Evolutionary conservation across 2,797 vertebrate species (phyloP), one percentile per base, ranked within the genome.

Genomic region (Gallinago solitaria): DNA sequence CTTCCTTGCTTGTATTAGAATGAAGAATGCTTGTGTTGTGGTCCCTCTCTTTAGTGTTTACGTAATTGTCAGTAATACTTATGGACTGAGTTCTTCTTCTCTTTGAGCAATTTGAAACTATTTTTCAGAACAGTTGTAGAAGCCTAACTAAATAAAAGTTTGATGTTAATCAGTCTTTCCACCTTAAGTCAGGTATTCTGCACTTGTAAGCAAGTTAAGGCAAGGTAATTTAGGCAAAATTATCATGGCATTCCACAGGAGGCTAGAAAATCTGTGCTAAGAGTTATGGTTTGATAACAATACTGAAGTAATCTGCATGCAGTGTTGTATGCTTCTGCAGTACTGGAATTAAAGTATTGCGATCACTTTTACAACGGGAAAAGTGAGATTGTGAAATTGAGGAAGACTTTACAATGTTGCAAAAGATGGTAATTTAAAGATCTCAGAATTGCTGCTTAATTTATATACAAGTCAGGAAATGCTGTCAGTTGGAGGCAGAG

Each of bases 341-440:
- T 28, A 5, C 33, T 61, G 81, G 25, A 65, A 82, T 30, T 17
- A 33, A 65, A 82, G 32, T 24, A 33, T 27, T 64, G 65, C 32
- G 75, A 4, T 48, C 7, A 2, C 14, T 5, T 7, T 28, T 54
- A 39, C 35, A 25, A 3, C 12, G 23, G 70, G 73, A 74, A 74
- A 73, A 73, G 15, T 79, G 25, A 32, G 79, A 75, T 57, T 81
- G 15, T 78, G 25, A 32, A 82, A 75, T 57, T 82, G 63, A 79
- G 76, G 32, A 74, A 69, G 60, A 39, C 30, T 5, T 87, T 17
- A 17, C 11, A 13, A 17, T 63, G 47, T 77, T 84, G 56, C 50
- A 59, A 16, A 87, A 87, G 68, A 53, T 50, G 28, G 37, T 80
- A 43, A 89, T 76, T 92, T 92, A 68, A 89, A 75, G 89, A 43